Base-by-base conservation (phyloP, 2,113 vertebrate species). In the Phaethon lepturus region DNA sequence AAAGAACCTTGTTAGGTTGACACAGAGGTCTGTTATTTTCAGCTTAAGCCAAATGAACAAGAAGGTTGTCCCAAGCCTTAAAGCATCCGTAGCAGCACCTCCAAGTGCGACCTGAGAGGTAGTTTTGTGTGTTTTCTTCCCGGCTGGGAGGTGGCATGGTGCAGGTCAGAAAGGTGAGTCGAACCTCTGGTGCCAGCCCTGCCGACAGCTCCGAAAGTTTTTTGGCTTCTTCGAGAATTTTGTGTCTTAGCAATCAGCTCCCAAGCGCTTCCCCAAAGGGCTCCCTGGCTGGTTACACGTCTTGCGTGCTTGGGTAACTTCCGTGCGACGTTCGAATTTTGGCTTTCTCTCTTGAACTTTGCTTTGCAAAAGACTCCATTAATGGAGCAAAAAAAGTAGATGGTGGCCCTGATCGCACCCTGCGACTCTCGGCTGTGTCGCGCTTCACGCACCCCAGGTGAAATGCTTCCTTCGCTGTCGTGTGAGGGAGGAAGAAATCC, bases 261-360 rank as follows among this genome's bases (percentile, higher is more conserved):
- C 33, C 38, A 25, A 22, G 40, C 6, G 14, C 24, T 63, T 29
- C 44, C 80, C 44, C 29, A 7, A 23, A 77, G 50, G 11, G 10
- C 3, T 72, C 44, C 29, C 60, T 9, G 60, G 14, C 47, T 50
- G 2, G 0, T 20, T n/a, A 31, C 10, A 1, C 3, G 4, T 25
- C 75, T 33, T 12, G 3, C 1, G 2, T 16, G 45, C 45, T 35
- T 10, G 7, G 7, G 16, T 74, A 29, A 19, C 44, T 58, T 42
- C 4, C 2, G 6, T 0, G 0, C 1, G 1, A 18, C 4, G 0
- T 44, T 72, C 0, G 0, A 18, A 4, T 11, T 3, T 22, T 7
- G 20, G 2, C n/a, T 85, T 94, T 88, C 14, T 44, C 26, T 50
- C n/a, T 35, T 56, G 25, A 64, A 1, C 49, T 90, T 60, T 42